Base-by-base conservation (phyloP, 2,888 invertebrate genomes). In the Habrosyne pyritoides region DNA sequence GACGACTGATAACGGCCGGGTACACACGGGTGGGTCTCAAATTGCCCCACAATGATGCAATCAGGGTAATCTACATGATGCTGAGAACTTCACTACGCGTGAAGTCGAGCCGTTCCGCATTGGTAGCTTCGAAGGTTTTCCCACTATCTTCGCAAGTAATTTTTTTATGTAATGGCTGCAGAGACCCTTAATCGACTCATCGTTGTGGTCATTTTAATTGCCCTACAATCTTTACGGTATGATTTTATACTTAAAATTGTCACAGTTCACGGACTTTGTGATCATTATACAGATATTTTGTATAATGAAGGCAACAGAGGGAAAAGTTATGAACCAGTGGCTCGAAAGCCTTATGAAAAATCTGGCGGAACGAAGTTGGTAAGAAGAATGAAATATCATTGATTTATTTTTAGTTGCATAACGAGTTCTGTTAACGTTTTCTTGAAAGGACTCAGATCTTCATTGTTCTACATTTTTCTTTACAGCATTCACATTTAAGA, bases 31-130 rank as follows among this genome's bases (percentile, higher is more conserved):
- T 63, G 71, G 69, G 75, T 75, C 72, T 83, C 76, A 83, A 86
- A 87, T 86, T 84, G 77, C 83, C 75, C 75, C 74, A 81, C 79
- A 79, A 79, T 80, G 64, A 72, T 67, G 83, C 87, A 89, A 89
- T 89, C 89, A 77, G 69, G 60, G 59, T 78, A 77, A 90, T 89
- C 89, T 89, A 83, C 81, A 78, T 73, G 67, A 61, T 64, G 67
- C 75, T 76, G 83, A 83, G 83, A 83, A 79, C 81, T 79, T 81
- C 84, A 84, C 78, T 75, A 74, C 81, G 87, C 90, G 85, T 89
- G 86, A 89, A 89, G 82, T 81, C 79, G 79, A 75, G 73, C 73
- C 79, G 89, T 91, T 87, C 83, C 89, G 86, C 90, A 79, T 86
- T 79, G 82, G 73, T 86, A 75, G 63, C 75, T 61, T 81, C 79